These are phyloP conservation scores for Climacteris rufus DNA, from an alignment of 2,113 vertebrate species.

Conservation along the genomic window DNA sequence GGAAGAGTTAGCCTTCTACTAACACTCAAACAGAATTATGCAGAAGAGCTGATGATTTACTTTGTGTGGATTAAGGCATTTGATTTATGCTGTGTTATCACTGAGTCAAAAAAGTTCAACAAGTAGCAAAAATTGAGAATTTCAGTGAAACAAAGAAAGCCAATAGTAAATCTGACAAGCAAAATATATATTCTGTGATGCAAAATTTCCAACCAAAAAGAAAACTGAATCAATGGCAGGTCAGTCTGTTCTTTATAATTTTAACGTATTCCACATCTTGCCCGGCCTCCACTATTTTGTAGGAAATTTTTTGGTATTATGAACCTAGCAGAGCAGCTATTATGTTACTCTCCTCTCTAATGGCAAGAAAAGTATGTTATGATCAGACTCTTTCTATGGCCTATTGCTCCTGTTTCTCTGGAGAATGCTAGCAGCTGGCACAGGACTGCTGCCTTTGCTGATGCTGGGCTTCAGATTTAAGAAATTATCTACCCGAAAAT, in stretches of 20 bases:
- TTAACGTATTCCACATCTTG: not conserved
- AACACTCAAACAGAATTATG: not conserved
- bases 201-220: not conserved
- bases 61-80: not conserved
- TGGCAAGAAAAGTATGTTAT: not conserved
- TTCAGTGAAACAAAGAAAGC: not conserved
- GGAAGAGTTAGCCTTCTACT: constrained; percentile 8
- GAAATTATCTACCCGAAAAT: not conserved
- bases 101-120: not conserved
- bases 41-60: constrained; percentile 5
- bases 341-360: not conserved
- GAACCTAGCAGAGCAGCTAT: not conserved
- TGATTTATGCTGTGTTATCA: not conserved
- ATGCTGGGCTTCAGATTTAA: not conserved
- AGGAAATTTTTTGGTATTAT: not conserved
- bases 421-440: not conserved
- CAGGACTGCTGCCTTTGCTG: not conserved
- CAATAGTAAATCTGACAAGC: not conserved
- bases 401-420: constrained; percentile 5
- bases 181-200: not conserved
- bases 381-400: not conserved
- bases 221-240: not conserved
- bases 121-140: constrained; percentile 7
- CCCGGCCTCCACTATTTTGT: not conserved
- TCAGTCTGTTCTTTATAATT: not conserved